Conservation (phyloP, 2,888 invertebrate species). For the Nomada hirtipes region DNA sequence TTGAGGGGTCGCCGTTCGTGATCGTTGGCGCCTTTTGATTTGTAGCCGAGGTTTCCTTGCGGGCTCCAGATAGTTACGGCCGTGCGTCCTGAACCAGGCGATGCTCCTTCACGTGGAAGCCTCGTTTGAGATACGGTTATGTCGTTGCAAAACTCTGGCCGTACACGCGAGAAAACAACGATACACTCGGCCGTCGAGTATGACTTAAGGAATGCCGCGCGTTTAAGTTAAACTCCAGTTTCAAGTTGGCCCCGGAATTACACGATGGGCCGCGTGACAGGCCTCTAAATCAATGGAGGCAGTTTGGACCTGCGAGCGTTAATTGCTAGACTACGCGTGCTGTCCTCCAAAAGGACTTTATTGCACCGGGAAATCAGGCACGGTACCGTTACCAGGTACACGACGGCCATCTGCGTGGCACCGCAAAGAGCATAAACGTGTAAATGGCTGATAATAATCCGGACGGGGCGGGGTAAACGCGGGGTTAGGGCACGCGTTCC, state of each 20-base stretch:
- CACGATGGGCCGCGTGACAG: constrained; percentile 8
- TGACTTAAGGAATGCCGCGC: too few relatives aligned
- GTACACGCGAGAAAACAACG: too few relatives aligned
- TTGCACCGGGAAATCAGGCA: constrained; percentile 65
- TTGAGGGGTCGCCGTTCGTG: background rate
- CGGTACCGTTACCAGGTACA: constrained; percentile 54
- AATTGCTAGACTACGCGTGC: constrained; percentile 58
- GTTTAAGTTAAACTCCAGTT: constrained; percentile 6
- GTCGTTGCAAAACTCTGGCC: too few relatives aligned
- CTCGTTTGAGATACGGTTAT: constrained; percentile 13
- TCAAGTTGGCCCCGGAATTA: constrained; percentile 15
- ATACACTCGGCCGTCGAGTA: too few relatives aligned
- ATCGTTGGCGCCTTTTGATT: background rate
- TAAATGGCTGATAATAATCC: constrained; percentile 65
- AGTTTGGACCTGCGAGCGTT: constrained; percentile 41
- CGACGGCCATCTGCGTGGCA: constrained; percentile 47
- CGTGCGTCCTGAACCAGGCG: background rate
- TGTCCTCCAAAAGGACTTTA: constrained; percentile 57
- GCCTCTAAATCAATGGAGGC: constrained; percentile 54
- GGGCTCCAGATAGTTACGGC: background rate
- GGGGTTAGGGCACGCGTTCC: constrained; percentile 28
- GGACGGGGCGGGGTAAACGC: constrained; percentile 10
- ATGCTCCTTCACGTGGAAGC: too few relatives aligned
- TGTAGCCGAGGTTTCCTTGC: background rate
- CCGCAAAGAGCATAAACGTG: constrained; percentile 66